Conservation (phyloP, 2,797 vertebrate species). For the Uromys caudimaculatus region DNA sequence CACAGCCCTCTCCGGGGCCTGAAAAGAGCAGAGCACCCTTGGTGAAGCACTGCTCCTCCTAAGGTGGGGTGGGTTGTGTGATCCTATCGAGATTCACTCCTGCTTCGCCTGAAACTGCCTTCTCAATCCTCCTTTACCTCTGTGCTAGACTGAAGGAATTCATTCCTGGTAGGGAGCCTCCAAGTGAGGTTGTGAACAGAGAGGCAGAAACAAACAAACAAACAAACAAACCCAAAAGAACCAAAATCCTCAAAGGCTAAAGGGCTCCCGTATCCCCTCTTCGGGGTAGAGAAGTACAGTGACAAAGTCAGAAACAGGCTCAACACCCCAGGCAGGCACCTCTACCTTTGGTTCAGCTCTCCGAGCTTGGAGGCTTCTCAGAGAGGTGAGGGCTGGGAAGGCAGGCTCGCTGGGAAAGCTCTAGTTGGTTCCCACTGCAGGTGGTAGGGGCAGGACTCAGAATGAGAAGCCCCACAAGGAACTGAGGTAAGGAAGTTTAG, state of each 20-base stretch:
- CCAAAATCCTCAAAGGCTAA: not conserved
- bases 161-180: not conserved
- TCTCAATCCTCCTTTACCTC: not conserved
- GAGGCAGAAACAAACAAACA: not conserved
- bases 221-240: not conserved
- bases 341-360: not conserved
- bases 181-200: constrained; percentile 16
- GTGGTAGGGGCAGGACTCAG: not conserved
- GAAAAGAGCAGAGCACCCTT: not conserved
- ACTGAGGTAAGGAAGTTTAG: constrained; percentile 19
- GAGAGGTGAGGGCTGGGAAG: not conserved
- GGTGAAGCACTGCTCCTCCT: not conserved
- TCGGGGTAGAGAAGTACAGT: not conserved
- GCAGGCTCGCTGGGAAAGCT: not conserved
- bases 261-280: not conserved
- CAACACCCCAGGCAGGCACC: not conserved
- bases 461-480: constrained; percentile 24
- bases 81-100: not conserved
- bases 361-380: not conserved
- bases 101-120: not conserved
- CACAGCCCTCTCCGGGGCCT: not conserved
- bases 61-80: not conserved
- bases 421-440: constrained; percentile 37
- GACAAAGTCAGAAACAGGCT: constrained; percentile 15
- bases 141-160: not conserved